These are phyloP conservation scores for Kryphioiulus occultus DNA, from an alignment of 2,888 invertebrate genomes.

Conservation along the genomic window DNA sequence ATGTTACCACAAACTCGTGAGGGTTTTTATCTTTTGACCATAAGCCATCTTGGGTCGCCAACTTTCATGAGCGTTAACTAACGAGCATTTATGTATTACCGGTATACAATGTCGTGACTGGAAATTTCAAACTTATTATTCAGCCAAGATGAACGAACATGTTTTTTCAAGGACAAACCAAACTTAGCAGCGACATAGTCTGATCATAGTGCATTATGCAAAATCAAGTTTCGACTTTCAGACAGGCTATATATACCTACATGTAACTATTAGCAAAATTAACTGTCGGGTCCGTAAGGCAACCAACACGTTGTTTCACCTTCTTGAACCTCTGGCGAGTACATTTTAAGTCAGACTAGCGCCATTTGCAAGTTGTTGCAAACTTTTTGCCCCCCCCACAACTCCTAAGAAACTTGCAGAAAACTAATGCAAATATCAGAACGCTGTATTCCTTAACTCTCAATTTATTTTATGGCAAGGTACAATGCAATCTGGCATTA, in stretches of 20 bases:
- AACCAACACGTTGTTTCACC: not conserved
- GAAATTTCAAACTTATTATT: not conserved
- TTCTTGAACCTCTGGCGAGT: not conserved
- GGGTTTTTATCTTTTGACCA: slow-evolving; percentile 9
- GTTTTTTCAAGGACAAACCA: slow-evolving; percentile 15
- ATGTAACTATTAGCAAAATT: too few relatives aligned
- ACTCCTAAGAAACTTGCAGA: too few relatives aligned
- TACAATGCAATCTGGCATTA: too few relatives aligned
- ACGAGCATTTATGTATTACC: not conserved
- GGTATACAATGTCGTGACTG: not conserved
- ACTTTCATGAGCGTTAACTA: not conserved
- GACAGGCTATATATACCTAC: not conserved
- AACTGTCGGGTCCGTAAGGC: not conserved
- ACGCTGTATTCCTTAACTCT: too few relatives aligned
- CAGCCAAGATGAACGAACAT: not conserved
- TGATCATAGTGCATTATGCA: slow-evolving; percentile 13
- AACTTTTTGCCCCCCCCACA: not conserved
- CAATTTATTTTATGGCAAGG: too few relatives aligned
- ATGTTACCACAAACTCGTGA: not conserved
- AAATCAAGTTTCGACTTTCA: not conserved
- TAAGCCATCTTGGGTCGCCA: not conserved
- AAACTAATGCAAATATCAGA: too few relatives aligned
- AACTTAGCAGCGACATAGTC: not conserved
- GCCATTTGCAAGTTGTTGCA: not conserved
- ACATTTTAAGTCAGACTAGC: not conserved